Evolutionary conservation across 2,113 vertebrate species (phyloP).

Genomic region (Oplegnathus fasciatus): DNA sequence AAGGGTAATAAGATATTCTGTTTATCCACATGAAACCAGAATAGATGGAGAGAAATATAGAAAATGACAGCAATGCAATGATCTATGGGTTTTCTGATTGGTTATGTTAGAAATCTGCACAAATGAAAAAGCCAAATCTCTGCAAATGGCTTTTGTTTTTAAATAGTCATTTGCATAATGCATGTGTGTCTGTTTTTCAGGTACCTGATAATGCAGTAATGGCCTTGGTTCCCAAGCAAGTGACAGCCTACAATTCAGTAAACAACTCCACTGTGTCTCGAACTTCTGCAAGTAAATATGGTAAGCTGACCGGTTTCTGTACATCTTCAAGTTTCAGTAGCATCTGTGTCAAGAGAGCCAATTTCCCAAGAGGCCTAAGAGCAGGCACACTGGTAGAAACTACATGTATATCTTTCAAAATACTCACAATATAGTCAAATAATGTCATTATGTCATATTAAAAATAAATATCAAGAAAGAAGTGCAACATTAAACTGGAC

Average conservation of each 20-base stretch:
- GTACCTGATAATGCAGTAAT: constrained; percentile 95
- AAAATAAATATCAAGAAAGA: not conserved
- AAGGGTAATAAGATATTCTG: constrained; percentile 66
- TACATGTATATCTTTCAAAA: not conserved
- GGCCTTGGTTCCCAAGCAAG: constrained; percentile 97
- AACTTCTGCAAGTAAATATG: constrained; percentile 98
- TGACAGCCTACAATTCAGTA: constrained; percentile 96
- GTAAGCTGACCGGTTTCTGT: constrained; percentile 72
- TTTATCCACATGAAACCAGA: constrained; percentile 50
- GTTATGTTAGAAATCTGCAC: constrained; percentile 38
- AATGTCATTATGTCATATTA: not conserved
- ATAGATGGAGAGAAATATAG: constrained; percentile 58
- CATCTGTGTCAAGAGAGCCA: not conserved
- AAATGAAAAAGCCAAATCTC: constrained; percentile 10
- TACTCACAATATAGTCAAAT: not conserved
- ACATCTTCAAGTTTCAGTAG: not conserved
- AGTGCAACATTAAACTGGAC: not conserved
- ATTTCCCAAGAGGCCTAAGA: not conserved
- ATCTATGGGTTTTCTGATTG: constrained; percentile 41
- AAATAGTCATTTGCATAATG: constrained; percentile 22
- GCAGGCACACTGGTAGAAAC: not conserved
- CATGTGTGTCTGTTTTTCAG: constrained; percentile 74
- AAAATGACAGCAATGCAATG: constrained; percentile 50
- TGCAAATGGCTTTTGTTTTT: constrained; percentile 15
- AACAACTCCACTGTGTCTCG: constrained; percentile 98